Evolutionary conservation across 2,113 vertebrate species (phyloP).

Genomic region (Psilopogon haemacephalus): DNA sequence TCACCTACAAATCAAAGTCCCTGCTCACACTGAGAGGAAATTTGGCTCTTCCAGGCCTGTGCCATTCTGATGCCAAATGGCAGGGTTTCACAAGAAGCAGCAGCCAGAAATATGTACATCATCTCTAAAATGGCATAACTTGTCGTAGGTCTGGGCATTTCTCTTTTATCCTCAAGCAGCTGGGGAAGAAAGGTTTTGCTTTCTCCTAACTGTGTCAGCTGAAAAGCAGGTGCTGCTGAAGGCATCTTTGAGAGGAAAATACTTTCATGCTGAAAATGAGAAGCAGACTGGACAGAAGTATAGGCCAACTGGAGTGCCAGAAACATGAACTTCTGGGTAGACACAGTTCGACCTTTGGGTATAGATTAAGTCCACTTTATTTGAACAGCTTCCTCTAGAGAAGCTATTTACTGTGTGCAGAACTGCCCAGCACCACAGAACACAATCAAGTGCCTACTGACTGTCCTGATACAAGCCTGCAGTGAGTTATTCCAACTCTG

Average conservation of each 20-base stretch:
- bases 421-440: background rate
- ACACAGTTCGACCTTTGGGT: rapidly evolving
- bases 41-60: background rate
- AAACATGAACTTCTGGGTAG: background rate
- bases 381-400: background rate
- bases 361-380: background rate
- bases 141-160: background rate
- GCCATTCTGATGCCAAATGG: background rate
- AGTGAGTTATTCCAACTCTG: background rate
- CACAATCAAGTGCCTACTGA: background rate
- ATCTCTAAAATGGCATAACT: background rate
- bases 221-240: background rate
- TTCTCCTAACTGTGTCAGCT: background rate
- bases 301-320: background rate
- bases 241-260: conserved; percentile 9
- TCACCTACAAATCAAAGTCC: background rate
- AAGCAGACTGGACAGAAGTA: background rate
- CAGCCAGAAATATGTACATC: background rate
- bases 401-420: background rate
- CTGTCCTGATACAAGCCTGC: background rate
- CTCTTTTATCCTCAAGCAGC: background rate
- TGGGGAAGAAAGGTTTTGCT: conserved; percentile 12
- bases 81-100: background rate
- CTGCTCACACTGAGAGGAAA: background rate
- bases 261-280: background rate